A percentile compares a stretch with the other conserved stretches of the same genome.
phyloP scores from a whole-genome alignment of 2,113 vertebrate species.

The Bubo bubo region DNA sequence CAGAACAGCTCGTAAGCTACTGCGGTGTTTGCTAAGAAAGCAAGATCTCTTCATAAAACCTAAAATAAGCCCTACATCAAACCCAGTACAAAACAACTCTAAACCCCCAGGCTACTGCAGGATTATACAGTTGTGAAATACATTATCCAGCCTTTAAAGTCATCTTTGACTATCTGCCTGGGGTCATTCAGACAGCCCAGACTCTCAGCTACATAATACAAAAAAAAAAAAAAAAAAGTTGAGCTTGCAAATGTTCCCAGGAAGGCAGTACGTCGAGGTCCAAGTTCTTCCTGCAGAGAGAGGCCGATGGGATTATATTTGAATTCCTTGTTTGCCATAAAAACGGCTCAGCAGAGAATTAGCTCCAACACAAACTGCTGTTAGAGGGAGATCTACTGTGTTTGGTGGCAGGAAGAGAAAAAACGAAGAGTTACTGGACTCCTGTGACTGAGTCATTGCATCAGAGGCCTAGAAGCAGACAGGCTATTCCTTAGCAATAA shows the following conservation, averaged over 20 bases:
- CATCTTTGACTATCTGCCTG: constrained; percentile 61
- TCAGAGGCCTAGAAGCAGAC: background rate
- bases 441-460: background rate
- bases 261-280: background rate
- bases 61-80: constrained; percentile 67
- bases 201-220: background rate
- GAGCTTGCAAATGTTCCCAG: background rate
- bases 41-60: constrained; percentile 46
- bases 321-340: constrained; percentile 1
- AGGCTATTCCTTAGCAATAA: constrained; percentile 15
- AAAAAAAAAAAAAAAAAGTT: background rate
- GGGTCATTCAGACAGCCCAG: constrained; percentile 15
- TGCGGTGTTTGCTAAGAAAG: background rate
- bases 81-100: constrained; percentile 57
- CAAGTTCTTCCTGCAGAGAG: background rate
- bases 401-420: background rate
- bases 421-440: background rate
- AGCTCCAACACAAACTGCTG: background rate
- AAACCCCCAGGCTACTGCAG: constrained; percentile 59
- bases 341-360: background rate
- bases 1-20: constrained; percentile 16
- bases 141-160: constrained; percentile 69
- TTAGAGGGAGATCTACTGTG: background rate
- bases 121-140: constrained; percentile 67
- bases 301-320: background rate